These are phyloP conservation scores for Erpetoichthys calabaricus DNA, from an alignment of 2,797 vertebrate genomes.

Conservation along the genomic window DNA sequence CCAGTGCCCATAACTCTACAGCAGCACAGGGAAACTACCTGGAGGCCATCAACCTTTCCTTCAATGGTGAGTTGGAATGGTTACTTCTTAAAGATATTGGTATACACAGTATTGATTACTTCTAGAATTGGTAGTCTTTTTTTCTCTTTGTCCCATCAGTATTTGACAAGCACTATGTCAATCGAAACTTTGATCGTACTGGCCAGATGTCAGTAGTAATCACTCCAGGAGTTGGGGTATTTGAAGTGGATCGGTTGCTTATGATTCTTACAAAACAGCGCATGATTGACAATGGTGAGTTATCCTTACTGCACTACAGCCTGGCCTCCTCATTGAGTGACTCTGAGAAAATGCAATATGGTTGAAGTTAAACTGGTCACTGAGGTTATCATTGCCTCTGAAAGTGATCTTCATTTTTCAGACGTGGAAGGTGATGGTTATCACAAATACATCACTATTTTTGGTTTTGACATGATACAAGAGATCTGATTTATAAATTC, in stretches of 20 bases:
- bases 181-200: conserved; percentile 92
- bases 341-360: too few species aligned
- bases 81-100: not conserved
- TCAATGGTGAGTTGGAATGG: conserved; percentile 64
- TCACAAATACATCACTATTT: too few species aligned
- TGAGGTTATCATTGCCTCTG: too few species aligned
- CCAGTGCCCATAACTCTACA: conserved; percentile 77
- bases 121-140: not conserved
- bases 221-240: conserved; percentile 87
- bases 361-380: too few species aligned
- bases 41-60: conserved; percentile 94
- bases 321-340: too few species aligned
- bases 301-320: too few species aligned
- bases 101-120: too few species aligned
- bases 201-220: conserved; percentile 98
- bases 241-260: conserved; percentile 90
- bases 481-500: too few species aligned
- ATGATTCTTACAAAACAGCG: conserved; percentile 97
- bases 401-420: too few species aligned
- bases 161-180: conserved; percentile 97
- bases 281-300: conserved; percentile 93
- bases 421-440: too few species aligned
- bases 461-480: too few species aligned
- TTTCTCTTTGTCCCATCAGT: conserved; percentile 43
- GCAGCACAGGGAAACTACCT: conserved; percentile 92